Evolutionary conservation across 2,113 vertebrate genomes (phyloP).

Genomic region (Pogona vitticeps): DNA sequence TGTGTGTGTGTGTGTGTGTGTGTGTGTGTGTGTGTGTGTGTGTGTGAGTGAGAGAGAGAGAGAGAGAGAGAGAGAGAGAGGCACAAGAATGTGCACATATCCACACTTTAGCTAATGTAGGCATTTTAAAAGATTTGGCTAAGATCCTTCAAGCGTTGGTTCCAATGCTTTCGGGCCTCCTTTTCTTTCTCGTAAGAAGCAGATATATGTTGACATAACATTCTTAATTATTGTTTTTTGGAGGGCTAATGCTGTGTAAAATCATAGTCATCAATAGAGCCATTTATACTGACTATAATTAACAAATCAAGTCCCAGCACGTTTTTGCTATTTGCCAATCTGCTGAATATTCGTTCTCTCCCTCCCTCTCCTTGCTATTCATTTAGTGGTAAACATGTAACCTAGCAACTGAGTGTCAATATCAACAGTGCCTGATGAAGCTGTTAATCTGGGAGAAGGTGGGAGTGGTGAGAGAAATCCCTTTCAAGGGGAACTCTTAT

Average conservation of each 20-base stretch:
- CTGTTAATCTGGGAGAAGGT: constrained; percentile 81
- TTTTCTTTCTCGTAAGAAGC: constrained; percentile 58
- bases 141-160: constrained; percentile 59
- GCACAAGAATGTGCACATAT: not conserved
- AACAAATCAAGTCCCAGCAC: constrained; percentile 82
- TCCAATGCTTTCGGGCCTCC: constrained; percentile 57
- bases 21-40: not conserved
- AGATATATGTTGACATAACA: constrained; percentile 67
- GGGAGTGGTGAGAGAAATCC: constrained; percentile 58
- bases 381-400: constrained; percentile 80
- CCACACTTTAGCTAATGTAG: constrained; percentile 68
- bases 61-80: not conserved
- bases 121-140: constrained; percentile 61
- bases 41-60: not conserved
- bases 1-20: not conserved
- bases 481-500: constrained; percentile 63
- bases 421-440: constrained; percentile 85
- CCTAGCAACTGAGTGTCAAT: constrained; percentile 84
- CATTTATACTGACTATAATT: constrained; percentile 73
- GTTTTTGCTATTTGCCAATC: constrained; percentile 84
- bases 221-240: constrained; percentile 66
- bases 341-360: constrained; percentile 80
- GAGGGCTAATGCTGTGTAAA: constrained; percentile 67
- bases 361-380: constrained; percentile 73
- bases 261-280: constrained; percentile 79